phyloP scores from a whole-genome alignment of 1,140 invertebrate species.

The Brachionus angularis region DNA sequence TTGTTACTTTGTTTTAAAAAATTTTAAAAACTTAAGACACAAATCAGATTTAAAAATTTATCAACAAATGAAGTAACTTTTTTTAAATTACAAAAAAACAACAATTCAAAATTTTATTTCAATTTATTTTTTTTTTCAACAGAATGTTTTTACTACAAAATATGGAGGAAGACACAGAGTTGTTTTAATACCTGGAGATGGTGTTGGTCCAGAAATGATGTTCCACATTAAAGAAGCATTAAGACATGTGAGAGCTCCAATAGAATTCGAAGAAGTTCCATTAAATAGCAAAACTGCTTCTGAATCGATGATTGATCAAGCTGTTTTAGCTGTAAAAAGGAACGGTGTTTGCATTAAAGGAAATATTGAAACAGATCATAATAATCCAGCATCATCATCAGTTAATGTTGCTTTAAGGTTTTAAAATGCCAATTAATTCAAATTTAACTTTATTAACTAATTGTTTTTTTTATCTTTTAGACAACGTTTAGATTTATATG shows the following conservation, averaged over 20 bases:
- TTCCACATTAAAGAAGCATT: conserved; percentile 89
- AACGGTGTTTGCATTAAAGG: conserved; percentile 43
- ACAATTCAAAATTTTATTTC: no score
- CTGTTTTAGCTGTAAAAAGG: conserved; percentile 26
- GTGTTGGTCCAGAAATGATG: conserved; percentile 92
- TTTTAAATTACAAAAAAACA: no score
- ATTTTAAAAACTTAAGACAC: no score
- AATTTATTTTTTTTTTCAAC: no score
- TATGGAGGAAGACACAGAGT: conserved; percentile 42
- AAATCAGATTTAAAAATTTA: no score
- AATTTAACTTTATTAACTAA: neutral
- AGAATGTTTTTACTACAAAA: conserved; percentile 24
- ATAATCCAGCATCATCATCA: conserved; percentile 19
- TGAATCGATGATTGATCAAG: conserved; percentile 11
- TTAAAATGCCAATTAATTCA: neutral
- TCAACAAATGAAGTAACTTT: no score
- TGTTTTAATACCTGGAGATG: conserved; percentile 67
- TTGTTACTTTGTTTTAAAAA: no score
- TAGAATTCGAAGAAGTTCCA: conserved; percentile 60
- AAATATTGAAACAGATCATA: conserved; percentile 43
- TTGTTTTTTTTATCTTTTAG: conserved; percentile 51
- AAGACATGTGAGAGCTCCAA: conserved; percentile 62
- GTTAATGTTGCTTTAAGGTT: conserved; percentile 23
- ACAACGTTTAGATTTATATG: conserved; percentile 84
- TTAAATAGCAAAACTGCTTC: neutral